Conservation (phyloP, 1,140 invertebrate genomes). For the Calliopsis andreniformis region DNA sequence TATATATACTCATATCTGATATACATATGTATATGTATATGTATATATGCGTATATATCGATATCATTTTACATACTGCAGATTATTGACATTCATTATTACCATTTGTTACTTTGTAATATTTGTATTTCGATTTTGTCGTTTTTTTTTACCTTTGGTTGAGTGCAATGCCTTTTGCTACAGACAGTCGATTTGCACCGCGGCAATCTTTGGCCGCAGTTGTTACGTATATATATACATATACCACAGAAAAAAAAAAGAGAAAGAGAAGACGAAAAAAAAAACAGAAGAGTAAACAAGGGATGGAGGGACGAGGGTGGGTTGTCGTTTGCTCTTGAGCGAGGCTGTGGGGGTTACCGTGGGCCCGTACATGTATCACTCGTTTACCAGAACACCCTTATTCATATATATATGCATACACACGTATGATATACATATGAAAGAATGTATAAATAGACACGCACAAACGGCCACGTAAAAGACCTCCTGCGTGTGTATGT, state of each 20-base stretch:
- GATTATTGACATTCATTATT: constrained; percentile 65
- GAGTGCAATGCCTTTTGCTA: constrained; percentile 72
- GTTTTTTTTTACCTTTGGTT: constrained; percentile 66
- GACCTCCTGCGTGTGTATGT: constrained; percentile 21
- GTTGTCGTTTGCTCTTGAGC: constrained; percentile 52
- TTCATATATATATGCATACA: constrained; percentile 48
- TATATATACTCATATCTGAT: constrained; percentile 58
- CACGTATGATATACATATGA: constrained; percentile 47
- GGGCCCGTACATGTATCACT: constrained; percentile 55
- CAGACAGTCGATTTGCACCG: constrained; percentile 59
- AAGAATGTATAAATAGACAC: constrained; percentile 41
- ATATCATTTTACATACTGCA: constrained; percentile 56
- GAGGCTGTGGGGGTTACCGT: constrained; percentile 59
- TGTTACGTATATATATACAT: constrained; percentile 25
- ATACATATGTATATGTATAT: constrained; percentile 36
- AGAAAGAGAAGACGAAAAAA: neutral
- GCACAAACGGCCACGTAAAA: no score
- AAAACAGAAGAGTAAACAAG: neutral
- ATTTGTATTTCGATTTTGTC: constrained; percentile 70
- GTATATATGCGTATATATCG: constrained; percentile 49
- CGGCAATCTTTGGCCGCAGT: constrained; percentile 45
- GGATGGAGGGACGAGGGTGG: constrained; percentile 59
- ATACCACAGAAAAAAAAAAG: neutral
- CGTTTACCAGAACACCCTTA: constrained; percentile 37
- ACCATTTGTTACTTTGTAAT: constrained; percentile 66